Base-by-base conservation (phyloP, 2,888 invertebrate species). In the Idaea dimidiata region DNA sequence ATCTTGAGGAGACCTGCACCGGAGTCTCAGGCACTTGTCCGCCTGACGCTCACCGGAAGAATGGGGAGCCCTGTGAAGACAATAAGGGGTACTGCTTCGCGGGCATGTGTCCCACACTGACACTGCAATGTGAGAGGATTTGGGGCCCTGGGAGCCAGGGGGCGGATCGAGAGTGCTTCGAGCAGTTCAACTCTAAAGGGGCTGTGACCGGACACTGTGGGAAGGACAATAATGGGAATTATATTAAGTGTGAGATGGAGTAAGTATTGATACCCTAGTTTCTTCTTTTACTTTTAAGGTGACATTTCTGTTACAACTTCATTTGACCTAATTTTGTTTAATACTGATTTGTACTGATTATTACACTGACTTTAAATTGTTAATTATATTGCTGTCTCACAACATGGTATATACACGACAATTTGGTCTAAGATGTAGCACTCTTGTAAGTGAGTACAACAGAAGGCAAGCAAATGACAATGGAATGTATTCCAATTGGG, bases 161-260 rank as follows among this genome's bases (percentile, higher is more conserved):
- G 0, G 98, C 97, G 2, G 97, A 98, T 81, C 94, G 94, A 68
- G 95, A 97, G 77, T 99, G 99, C 91, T 99, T 97, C 87, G 97
- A 98, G 69, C 96, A 98, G 87, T 98, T 98, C 92, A 99, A 99
- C 87, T 96, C 97, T 0, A 97, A 98, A 80, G 99, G 99, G 14
- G 97, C 97, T 59, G 96, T 97, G 72, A 98, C 97, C 74, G 99
- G 99, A 0, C 98, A 99, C 86, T 99, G 99, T 84, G 99, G 99
- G 57, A 95, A 95, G 70, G 96, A 97, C 78, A 83, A 86, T 68
- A 93, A 91, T 66, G 96, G 96, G 59, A 95, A 95, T 77, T 97
- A 95, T 83, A 93, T 97, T 76, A 98, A 98, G 88, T 99, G 99
- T 87, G 95, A 97, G 65, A 93, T 94, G 78, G 96, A 96, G 97